Evolutionary conservation across 2,797 vertebrate species (phyloP), one percentile per base, ranked within the genome.

Genomic region (Parotocinclus haroldoi): DNA sequence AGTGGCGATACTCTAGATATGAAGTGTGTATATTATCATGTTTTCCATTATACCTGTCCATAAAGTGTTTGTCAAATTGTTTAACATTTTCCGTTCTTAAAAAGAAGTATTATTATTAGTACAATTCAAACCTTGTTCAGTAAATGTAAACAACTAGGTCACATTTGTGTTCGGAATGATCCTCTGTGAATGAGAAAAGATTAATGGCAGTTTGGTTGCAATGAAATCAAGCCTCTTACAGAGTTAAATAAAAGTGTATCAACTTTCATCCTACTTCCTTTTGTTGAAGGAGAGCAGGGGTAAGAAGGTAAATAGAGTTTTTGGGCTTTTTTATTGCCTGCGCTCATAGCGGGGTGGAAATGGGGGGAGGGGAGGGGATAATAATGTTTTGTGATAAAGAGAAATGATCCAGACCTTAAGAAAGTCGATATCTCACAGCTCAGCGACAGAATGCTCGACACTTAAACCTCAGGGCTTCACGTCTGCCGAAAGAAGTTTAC

Each of bases 401-500:
- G 88, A 86, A 93, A 91, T 89, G 79, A 89, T 91, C 84, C 86
- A 72, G 88, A 91, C 88, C 86, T 86, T 72, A 77, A 85, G 78
- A 89, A 89, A 89, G 86, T 92, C 89, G 86, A 88, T 93, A 91
- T 91, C 77, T 82, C 89, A 86, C 84, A 76, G 84, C 87, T 84
- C 83, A 90, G 85, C 85, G 80, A 89, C 88, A 86, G 86, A 92
- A 89, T 88, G 88, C 88, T 91, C 85, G 82, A 81, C 75, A 89
- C 84, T 89, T 90, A 83, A 91, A 88, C 89, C 92, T 87, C 82
- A 81, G 89, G 87, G 92, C 67, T 89, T 88, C 86, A 86, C 88
- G 87, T 93, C 90, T 88, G 88, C 89, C 88, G 86, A 87, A 86
- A 89, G 90, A 88, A 86, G 89, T 93, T 93, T 87, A 89, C 87